These are phyloP conservation scores for Stercorarius parasiticus DNA, from an alignment of 2,113 vertebrate genomes.

Conservation along the genomic window DNA sequence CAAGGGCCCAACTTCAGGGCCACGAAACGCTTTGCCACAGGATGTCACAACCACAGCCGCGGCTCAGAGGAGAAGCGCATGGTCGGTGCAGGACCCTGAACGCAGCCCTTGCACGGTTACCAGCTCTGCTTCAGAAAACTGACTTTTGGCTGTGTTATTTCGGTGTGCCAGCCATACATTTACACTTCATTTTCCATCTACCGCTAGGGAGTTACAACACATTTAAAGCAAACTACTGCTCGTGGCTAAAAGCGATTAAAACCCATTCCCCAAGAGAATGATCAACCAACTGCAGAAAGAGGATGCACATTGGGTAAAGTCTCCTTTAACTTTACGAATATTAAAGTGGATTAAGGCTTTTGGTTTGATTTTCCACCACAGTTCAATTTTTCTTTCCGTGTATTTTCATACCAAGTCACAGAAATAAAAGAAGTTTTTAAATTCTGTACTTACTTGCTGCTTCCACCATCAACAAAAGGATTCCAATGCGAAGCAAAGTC, in stretches of 20 bases:
- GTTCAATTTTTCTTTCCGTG: neutral
- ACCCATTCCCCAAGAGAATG: neutral
- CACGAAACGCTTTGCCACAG: neutral
- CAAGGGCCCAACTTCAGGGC: neutral
- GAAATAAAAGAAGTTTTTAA: neutral
- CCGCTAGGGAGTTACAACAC: neutral
- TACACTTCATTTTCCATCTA: neutral
- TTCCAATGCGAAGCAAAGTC: conserved; percentile 91
- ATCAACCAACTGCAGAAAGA: neutral
- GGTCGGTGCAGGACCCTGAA: neutral
- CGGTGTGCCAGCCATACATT: neutral
- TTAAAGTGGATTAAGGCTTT: neutral
- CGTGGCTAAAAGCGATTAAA: neutral
- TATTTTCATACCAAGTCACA: neutral
- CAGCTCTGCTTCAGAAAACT: neutral
- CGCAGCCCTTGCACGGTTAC: neutral
- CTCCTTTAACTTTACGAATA: neutral
- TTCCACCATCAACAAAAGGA: conserved; percentile 87
- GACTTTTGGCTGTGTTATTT: neutral
- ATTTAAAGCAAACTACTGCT: neutral
- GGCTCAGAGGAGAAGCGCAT: neutral
- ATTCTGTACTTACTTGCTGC: conserved; percentile 79
- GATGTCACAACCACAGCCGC: neutral
- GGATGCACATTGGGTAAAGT: neutral
- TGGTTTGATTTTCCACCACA: neutral